A percentile compares a stretch with the other conserved stretches of the same genome.
Conservation (phyloP, 2,797 vertebrate genomes). For the Huso huso region DNA sequence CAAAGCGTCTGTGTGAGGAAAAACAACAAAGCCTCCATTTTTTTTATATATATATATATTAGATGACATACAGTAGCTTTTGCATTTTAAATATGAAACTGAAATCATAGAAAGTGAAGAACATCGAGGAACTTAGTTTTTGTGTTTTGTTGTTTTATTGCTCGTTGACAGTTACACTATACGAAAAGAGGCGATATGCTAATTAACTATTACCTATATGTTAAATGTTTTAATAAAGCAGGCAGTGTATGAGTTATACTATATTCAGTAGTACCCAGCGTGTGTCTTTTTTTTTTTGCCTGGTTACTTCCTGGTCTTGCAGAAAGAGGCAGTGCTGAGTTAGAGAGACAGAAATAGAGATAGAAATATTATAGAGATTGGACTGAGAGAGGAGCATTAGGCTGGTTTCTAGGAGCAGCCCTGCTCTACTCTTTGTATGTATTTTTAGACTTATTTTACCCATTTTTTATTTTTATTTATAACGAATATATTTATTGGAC, state of each 20-base stretch:
- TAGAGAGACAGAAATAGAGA: conserved; percentile 72
- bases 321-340: conserved; percentile 87
- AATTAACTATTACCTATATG: too few relatives aligned
- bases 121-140: too few relatives aligned
- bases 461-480: conserved; percentile 32
- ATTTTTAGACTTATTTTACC: conserved; percentile 32
- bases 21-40: too few relatives aligned
- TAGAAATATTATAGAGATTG: conserved; percentile 69
- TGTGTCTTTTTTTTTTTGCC: conserved; percentile 35
- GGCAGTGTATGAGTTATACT: conserved; percentile 32
- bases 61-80: too few relatives aligned
- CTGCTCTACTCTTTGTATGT: conserved; percentile 31
- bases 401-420: conserved; percentile 70
- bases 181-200: too few relatives aligned
- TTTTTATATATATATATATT: too few relatives aligned
- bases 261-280: conserved; percentile 21
- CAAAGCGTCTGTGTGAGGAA: too few relatives aligned
- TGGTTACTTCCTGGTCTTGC: conserved; percentile 73
- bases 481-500: conserved; percentile 38
- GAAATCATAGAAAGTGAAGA: too few relatives aligned
- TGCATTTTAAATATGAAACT: too few relatives aligned
- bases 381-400: conserved; percentile 63
- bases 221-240: not conserved
- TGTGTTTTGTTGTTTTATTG: too few relatives aligned
- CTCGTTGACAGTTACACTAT: too few relatives aligned